These are phyloP conservation scores for Apeltes quadracus DNA, from an alignment of 2,113 vertebrate species.

Conservation along the genomic window DNA sequence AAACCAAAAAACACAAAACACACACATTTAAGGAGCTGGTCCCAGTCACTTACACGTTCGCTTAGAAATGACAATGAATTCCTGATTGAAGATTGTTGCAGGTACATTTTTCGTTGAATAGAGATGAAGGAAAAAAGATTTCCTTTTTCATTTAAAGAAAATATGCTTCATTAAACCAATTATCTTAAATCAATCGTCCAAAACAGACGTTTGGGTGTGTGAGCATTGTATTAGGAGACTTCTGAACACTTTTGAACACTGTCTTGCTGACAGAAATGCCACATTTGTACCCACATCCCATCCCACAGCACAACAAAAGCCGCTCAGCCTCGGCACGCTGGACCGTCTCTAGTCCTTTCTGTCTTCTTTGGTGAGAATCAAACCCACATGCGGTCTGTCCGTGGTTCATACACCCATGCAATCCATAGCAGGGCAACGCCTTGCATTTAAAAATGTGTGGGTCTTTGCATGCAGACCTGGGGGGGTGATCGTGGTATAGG, in stretches of 20 bases:
- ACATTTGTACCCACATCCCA: not conserved
- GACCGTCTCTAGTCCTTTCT: not conserved
- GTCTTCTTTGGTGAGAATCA: not conserved
- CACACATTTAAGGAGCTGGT: not conserved
- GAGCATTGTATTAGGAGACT: not conserved
- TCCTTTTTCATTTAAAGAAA: not conserved
- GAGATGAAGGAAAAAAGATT: not conserved
- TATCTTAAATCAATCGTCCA: not conserved
- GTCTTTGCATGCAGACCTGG: conserved; percentile 14
- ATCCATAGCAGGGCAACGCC: not conserved
- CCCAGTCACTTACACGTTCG: not conserved
- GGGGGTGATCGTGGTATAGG: conserved; percentile 23
- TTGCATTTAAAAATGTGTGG: conserved; percentile 10
- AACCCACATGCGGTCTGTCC: conserved; percentile 9
- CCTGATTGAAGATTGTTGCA: not conserved
- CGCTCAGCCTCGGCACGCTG: not conserved
- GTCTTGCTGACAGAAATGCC: not conserved
- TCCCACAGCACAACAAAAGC: not conserved
- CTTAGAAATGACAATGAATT: not conserved
- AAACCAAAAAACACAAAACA: not conserved
- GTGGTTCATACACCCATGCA: conserved; percentile 25
- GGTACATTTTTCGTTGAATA: not conserved
- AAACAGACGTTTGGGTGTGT: not conserved
- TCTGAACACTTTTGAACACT: not conserved
- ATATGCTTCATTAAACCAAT: not conserved